A percentile compares a stretch with the other conserved stretches of the same genome.
These are phyloP conservation scores for Amorpha juglandis DNA, from an alignment of 2,888 invertebrate genomes.

Conservation along the genomic window DNA sequence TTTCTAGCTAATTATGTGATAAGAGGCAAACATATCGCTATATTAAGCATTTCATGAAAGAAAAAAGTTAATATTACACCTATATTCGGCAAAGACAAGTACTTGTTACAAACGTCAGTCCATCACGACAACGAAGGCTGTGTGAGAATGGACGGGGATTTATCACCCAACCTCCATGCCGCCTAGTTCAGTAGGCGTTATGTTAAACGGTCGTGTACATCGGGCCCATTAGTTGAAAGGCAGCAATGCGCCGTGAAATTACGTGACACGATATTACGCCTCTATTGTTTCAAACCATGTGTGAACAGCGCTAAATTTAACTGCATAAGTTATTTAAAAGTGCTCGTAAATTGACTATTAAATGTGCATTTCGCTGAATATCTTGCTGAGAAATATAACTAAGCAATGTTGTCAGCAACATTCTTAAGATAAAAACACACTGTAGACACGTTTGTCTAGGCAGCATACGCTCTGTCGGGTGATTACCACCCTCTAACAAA, in stretches of 20 bases:
- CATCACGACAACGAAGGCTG: conserved; percentile 10
- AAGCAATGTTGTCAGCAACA: too few relatives aligned
- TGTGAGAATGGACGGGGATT: conserved; percentile 15
- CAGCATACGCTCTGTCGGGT: too few relatives aligned
- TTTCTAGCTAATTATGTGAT: too few relatives aligned
- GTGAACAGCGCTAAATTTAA: conserved; percentile 4
- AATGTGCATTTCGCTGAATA: too few relatives aligned
- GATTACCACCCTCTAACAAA: too few relatives aligned
- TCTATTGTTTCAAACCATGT: background rate
- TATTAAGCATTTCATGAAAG: too few relatives aligned
- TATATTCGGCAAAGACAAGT: conserved; percentile 12
- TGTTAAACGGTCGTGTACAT: conserved; percentile 21
- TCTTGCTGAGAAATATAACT: too few relatives aligned
- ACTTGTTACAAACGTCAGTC: conserved; percentile 19
- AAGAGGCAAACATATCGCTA: too few relatives aligned
- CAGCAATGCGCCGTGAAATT: conserved; percentile 16
- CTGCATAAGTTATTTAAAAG: background rate
- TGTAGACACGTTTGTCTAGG: too few relatives aligned
- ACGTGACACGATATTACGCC: background rate
- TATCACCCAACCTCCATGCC: conserved; percentile 10
- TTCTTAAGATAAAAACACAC: too few relatives aligned
- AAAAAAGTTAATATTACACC: too few relatives aligned
- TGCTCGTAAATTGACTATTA: too few relatives aligned
- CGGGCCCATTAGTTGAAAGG: conserved; percentile 4
- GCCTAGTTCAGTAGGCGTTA: conserved; percentile 16